These are phyloP conservation scores for Tigriopus japonicus DNA, from an alignment of 1,140 invertebrate species.

Conservation along the genomic window DNA sequence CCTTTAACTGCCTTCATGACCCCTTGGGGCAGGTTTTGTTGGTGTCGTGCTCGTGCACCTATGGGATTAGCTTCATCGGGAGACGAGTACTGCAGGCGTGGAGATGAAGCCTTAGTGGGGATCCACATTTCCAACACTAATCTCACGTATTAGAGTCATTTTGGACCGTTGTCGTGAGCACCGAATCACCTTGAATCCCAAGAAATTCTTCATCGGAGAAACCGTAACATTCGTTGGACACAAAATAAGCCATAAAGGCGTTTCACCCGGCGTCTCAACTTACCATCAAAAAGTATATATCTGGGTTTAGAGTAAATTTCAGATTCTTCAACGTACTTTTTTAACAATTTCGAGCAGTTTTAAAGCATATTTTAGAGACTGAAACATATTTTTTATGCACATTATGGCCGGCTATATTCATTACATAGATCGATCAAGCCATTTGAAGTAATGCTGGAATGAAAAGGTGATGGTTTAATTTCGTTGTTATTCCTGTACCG, in stretches of 20 bases:
- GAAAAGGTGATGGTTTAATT: too few species aligned
- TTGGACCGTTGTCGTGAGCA: constrained; percentile 15
- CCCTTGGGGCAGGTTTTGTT: constrained; percentile 18
- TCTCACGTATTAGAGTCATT: neutral
- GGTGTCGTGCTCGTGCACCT: constrained; percentile 15
- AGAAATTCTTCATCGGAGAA: constrained; percentile 20
- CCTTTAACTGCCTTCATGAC: constrained; percentile 21
- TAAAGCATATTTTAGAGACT: too few species aligned
- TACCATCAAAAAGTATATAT: too few species aligned
- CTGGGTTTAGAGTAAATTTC: too few species aligned
- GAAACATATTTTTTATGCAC: too few species aligned
- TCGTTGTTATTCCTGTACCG: too few species aligned
- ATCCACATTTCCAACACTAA: neutral
- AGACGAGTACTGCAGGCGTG: constrained; percentile 19
- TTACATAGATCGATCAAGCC: too few species aligned
- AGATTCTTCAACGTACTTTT: too few species aligned
- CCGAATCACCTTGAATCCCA: constrained; percentile 19
- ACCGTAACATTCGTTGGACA: constrained; percentile 20
- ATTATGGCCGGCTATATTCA: too few species aligned
- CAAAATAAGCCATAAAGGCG: constrained; percentile 12
- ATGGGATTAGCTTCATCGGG: constrained; percentile 16
- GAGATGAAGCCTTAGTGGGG: constrained; percentile 16
- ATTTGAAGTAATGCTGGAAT: too few species aligned
- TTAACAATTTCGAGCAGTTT: too few species aligned
- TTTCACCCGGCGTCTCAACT: too few species aligned